These are phyloP conservation scores for Leucophenga varia DNA, from an alignment of 1,140 invertebrate genomes.

Conservation along the genomic window DNA sequence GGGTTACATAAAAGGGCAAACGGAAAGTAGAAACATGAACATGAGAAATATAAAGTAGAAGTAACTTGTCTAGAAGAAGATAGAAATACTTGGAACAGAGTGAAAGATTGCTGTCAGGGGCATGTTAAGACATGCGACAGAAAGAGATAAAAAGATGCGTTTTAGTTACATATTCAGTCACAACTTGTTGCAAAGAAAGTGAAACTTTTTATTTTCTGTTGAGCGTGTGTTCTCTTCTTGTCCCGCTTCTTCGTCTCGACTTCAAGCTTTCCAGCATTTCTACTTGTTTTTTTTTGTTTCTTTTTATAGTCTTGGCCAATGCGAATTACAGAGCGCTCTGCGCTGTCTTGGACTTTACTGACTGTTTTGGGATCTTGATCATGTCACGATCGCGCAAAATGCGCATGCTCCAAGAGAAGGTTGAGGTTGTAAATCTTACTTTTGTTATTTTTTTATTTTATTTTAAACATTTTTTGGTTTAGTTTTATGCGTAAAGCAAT, in stretches of 20 bases:
- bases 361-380: conserved; percentile 26
- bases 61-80: conserved; percentile 15
- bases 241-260: conserved; percentile 3
- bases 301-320: too few relatives aligned
- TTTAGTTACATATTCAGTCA: too few relatives aligned
- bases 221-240: conserved; percentile 14
- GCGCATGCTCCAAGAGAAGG: too few relatives aligned
- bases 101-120: not conserved
- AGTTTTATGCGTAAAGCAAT: too few relatives aligned
- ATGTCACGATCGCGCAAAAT: conserved; percentile 37
- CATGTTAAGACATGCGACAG: too few relatives aligned
- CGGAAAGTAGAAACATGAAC: conserved; percentile 50
- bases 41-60: conserved; percentile 1
- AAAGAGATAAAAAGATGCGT: not conserved
- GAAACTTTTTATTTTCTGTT: conserved; percentile 47
- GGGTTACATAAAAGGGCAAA: conserved; percentile 54
- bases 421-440: conserved; percentile 36
- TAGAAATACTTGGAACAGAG: not conserved
- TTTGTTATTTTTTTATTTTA: conserved; percentile 5
- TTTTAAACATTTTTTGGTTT: too few relatives aligned
- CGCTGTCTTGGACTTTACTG: too few relatives aligned
- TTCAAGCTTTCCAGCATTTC: too few relatives aligned
- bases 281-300: too few relatives aligned
- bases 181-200: conserved; percentile 52
- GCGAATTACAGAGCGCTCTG: too few relatives aligned